Percentiles rank a stretch among this genome's conserved stretches.
Evolutionary conservation across 2,888 invertebrate genomes (phyloP).

Genomic region (Lepidocyrtoides sp.): DNA sequence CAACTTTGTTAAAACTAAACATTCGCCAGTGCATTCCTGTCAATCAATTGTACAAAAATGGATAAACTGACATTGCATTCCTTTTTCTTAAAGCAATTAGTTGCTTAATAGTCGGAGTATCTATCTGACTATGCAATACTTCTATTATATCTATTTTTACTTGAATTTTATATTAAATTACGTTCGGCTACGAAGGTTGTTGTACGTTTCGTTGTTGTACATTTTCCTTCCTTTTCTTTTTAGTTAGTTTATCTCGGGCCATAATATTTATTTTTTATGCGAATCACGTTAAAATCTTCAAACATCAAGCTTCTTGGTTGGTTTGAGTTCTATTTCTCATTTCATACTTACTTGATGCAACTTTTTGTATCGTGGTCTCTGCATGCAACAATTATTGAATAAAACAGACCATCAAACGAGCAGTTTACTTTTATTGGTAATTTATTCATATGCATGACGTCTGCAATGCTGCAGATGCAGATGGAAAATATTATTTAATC

Average conservation of each 20-base stretch:
- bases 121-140: too few relatives aligned
- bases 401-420: neutral
- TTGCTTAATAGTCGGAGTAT: neutral
- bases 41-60: slow-evolving; percentile 15
- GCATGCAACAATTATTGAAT: neutral
- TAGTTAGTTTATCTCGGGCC: too few relatives aligned
- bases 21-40: neutral
- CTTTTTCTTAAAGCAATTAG: neutral
- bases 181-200: too few relatives aligned
- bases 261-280: too few relatives aligned
- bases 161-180: too few relatives aligned
- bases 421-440: neutral
- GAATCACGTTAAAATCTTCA: too few relatives aligned
- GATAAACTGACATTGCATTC: neutral
- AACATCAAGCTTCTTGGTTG: too few relatives aligned
- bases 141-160: too few relatives aligned
- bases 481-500: neutral
- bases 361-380: neutral
- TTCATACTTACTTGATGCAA: neutral
- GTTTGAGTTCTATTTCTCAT: too few relatives aligned
- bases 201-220: too few relatives aligned
- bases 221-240: too few relatives aligned
- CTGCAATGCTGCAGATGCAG: slow-evolving; percentile 31
- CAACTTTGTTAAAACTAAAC: neutral
- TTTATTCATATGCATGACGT: neutral